phyloP scores from a whole-genome alignment of 2,797 vertebrate species.

The Apogon hyalosoma region DNA sequence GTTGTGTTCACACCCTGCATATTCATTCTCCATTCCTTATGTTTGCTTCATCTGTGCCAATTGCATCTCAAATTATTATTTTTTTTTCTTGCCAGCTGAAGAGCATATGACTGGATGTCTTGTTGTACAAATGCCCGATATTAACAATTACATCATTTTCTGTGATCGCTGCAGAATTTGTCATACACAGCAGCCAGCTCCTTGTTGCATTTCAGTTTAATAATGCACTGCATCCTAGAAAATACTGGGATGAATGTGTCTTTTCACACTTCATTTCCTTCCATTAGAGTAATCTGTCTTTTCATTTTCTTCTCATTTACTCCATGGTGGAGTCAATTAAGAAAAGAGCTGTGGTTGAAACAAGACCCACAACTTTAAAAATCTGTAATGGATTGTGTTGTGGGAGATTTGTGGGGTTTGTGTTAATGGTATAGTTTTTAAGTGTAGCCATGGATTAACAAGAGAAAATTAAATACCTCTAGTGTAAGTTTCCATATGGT shows the following conservation, averaged over 20 bases:
- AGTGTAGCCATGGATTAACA: constrained; percentile 14
- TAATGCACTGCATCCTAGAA: constrained; percentile 62
- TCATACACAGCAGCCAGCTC: constrained; percentile 65
- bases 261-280: constrained; percentile 80
- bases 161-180: constrained; percentile 76
- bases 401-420: constrained; percentile 2
- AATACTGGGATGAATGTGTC: constrained; percentile 80
- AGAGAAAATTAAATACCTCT: constrained; percentile 11
- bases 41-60: background rate
- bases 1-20: constrained; percentile 10
- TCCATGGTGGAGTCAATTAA: constrained; percentile 80
- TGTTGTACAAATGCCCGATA: constrained; percentile 33
- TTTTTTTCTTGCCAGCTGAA: background rate
- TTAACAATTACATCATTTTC: constrained; percentile 49
- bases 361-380: constrained; percentile 59
- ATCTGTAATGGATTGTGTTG: constrained; percentile 42
- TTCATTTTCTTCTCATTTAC: constrained; percentile 83
- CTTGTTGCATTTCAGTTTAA: constrained; percentile 88
- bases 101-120: constrained; percentile 28
- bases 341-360: constrained; percentile 68
- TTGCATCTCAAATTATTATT: background rate
- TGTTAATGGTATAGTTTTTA: constrained; percentile 19
- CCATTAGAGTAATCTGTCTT: constrained; percentile 82
- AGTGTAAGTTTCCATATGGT: background rate
- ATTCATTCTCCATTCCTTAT: background rate